A percentile compares a stretch with the other conserved stretches of the same genome.
These are phyloP conservation scores for Glossophaga mutica DNA, from an alignment of 2,797 vertebrate species.

Conservation along the genomic window DNA sequence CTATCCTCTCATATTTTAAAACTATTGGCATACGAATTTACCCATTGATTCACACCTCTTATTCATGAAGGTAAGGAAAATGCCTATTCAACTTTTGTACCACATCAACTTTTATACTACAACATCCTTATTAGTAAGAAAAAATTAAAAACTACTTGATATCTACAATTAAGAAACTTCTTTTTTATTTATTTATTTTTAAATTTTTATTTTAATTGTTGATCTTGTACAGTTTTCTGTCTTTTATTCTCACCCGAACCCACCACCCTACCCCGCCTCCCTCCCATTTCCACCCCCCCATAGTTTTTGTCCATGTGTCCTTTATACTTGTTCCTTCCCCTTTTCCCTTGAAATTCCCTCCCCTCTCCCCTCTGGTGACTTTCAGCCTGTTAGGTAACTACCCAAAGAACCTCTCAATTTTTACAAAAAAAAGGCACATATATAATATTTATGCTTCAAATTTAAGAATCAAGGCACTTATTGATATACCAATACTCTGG, in stretches of 20 bases:
- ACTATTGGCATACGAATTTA: not conserved
- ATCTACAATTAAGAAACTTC: not conserved
- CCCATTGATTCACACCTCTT: not conserved
- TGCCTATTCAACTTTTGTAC: not conserved
- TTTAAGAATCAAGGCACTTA: slow-evolving; percentile 21
- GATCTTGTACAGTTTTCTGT: no score
- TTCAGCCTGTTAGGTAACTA: not conserved
- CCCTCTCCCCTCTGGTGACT: no score
- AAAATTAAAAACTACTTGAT: not conserved
- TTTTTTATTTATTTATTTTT: no score
- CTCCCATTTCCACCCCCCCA: no score
- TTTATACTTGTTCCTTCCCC: no score
- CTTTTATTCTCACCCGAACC: no score
- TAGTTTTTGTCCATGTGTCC: no score
- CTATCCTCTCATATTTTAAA: not conserved
- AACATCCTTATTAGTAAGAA: not conserved
- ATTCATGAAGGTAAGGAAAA: not conserved
- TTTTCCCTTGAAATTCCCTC: no score
- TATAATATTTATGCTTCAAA: not conserved
- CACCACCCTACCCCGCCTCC: no score
- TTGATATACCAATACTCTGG: slow-evolving; percentile 20
- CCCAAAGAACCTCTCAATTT: not conserved
- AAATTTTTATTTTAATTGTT: no score
- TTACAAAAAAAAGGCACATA: not conserved
- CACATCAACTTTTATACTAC: not conserved